phyloP scores from a whole-genome alignment of 2,888 invertebrate species.

The Diabrotica balteata region DNA sequence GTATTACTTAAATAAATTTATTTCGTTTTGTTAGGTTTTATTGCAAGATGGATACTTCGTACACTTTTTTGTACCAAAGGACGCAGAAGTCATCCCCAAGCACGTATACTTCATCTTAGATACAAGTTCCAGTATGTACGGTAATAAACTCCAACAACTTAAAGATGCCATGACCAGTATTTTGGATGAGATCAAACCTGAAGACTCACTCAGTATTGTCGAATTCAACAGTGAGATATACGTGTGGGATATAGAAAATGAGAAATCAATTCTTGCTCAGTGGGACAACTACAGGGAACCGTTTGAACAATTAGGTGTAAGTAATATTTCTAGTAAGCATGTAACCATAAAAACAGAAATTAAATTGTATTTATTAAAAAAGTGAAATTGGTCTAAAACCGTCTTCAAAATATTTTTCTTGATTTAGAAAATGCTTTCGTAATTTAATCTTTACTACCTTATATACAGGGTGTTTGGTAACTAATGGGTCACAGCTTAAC shows the following conservation, averaged over 20 bases:
- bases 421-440: no score
- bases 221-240: slow-evolving; percentile 65
- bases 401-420: no score
- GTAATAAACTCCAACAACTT: slow-evolving; percentile 58
- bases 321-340: not conserved
- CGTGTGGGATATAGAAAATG: slow-evolving; percentile 65
- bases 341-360: no score
- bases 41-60: slow-evolving; percentile 60
- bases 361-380: no score
- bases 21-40: slow-evolving; percentile 23
- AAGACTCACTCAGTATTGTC: slow-evolving; percentile 73
- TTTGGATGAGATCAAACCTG: slow-evolving; percentile 66
- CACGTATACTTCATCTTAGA: slow-evolving; percentile 64
- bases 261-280: slow-evolving; percentile 40
- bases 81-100: slow-evolving; percentile 55
- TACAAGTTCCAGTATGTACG: slow-evolving; percentile 63
- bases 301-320: slow-evolving; percentile 19
- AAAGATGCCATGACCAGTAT: slow-evolving; percentile 69
- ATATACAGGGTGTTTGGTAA: no score
- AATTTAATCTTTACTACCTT: no score
- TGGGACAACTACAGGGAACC: slow-evolving; percentile 44
- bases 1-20: no score
- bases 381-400: no score
- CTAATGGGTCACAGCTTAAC: no score
- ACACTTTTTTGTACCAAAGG: slow-evolving; percentile 61